phyloP scores from a whole-genome alignment of 2,113 vertebrate species.

The Epinephelus fuscoguttatus region DNA sequence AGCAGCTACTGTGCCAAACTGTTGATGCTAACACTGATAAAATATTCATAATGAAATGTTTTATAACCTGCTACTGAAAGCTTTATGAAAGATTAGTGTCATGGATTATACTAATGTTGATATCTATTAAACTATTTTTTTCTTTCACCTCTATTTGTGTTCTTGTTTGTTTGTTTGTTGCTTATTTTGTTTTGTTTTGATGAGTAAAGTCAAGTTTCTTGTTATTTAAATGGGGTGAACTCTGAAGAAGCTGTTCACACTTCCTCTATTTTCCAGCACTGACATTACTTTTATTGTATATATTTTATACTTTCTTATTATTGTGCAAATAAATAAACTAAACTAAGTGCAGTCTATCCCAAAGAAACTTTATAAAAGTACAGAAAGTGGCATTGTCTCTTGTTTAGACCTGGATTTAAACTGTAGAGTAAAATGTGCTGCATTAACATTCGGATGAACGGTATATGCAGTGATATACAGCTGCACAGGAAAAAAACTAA shows the following conservation, averaged over 20 bases:
- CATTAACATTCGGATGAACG: background rate
- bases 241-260: no score
- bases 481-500: no score
- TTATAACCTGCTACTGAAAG: background rate
- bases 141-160: no score
- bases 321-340: no score
- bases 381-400: background rate
- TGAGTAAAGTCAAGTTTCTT: no score
- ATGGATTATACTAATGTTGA: background rate
- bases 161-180: no score
- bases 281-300: no score
- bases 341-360: background rate
- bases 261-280: no score
- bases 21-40: background rate
- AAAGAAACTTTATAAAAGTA: background rate
- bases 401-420: background rate
- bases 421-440: background rate
- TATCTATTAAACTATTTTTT: background rate
- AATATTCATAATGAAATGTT: background rate
- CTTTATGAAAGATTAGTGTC: background rate
- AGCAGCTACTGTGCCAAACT: background rate
- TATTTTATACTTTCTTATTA: no score
- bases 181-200: no score
- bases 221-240: no score
- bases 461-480: no score